These are phyloP conservation scores for Sinohyriopsis cumingii DNA, from an alignment of 2,888 invertebrate genomes.

Conservation along the genomic window DNA sequence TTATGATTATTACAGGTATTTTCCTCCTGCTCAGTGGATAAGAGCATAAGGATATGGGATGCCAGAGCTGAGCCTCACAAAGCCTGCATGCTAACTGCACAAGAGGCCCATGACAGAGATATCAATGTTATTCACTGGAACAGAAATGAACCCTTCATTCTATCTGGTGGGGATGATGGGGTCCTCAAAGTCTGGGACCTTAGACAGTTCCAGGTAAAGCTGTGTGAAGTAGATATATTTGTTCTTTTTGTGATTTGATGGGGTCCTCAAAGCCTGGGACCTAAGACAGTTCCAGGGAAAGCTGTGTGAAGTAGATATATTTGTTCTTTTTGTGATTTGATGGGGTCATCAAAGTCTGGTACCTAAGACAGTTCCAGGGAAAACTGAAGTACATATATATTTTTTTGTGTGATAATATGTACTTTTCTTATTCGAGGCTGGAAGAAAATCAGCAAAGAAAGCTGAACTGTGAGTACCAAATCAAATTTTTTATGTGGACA, in stretches of 20 bases:
- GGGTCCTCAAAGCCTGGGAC: slow-evolving; percentile 95
- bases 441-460: too few species aligned
- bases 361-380: slow-evolving; percentile 78
- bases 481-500: too few species aligned
- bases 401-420: too few species aligned
- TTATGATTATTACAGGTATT: slow-evolving; percentile 67
- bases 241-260: slow-evolving; percentile 76
- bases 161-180: slow-evolving; percentile 97
- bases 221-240: too few species aligned
- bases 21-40: slow-evolving; percentile 75
- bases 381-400: background rate
- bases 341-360: slow-evolving; percentile 95
- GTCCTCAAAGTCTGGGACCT: slow-evolving; percentile 96
- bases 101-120: slow-evolving; percentile 90
- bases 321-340: slow-evolving; percentile 74
- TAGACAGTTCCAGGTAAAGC: slow-evolving; percentile 73
- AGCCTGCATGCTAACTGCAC: slow-evolving; percentile 91
- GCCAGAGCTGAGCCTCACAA: slow-evolving; percentile 87
- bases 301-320: too few species aligned
- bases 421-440: too few species aligned
- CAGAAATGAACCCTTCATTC: slow-evolving; percentile 86
- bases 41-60: slow-evolving; percentile 93
- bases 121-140: slow-evolving; percentile 99
- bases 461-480: too few species aligned
- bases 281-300: slow-evolving; percentile 76